phyloP scores from a whole-genome alignment of 2,113 vertebrate species.

The Hemicordylus capensis region DNA sequence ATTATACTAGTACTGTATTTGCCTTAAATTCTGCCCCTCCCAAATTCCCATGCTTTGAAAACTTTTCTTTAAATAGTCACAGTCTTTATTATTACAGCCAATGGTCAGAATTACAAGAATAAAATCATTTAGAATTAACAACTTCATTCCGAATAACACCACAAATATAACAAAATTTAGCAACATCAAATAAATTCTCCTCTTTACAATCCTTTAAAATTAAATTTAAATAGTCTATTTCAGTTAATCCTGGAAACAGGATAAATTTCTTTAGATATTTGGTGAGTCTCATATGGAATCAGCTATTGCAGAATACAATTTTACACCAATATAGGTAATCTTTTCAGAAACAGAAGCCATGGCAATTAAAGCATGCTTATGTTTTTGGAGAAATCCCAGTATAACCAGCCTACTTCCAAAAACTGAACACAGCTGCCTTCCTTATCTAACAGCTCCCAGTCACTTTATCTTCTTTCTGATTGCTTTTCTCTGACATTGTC shows the following conservation, averaged over 20 bases:
- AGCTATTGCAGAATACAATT: neutral
- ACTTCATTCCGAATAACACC: too few relatives aligned
- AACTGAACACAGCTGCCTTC: neutral
- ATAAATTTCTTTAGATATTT: neutral
- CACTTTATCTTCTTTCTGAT: neutral
- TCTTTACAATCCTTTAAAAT: too few relatives aligned
- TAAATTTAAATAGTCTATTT: too few relatives aligned
- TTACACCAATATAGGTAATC: neutral
- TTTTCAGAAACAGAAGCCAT: neutral
- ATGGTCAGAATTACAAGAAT: too few relatives aligned
- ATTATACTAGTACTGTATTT: too few relatives aligned
- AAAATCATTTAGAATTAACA: too few relatives aligned
- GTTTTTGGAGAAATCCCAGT: neutral
- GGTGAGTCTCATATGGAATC: neutral
- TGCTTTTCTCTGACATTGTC: neutral
- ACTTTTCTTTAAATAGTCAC: too few relatives aligned
- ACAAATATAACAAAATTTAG: too few relatives aligned
- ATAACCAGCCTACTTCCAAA: neutral
- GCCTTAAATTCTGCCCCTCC: too few relatives aligned
- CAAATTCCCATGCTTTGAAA: neutral
- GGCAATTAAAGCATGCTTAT: neutral
- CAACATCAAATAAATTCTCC: too few relatives aligned
- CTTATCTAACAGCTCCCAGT: neutral
- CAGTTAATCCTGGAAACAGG: too few relatives aligned
- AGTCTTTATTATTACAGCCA: too few relatives aligned